A percentile compares a stretch with the other conserved stretches of the same genome.
Evolutionary conservation across 2,888 invertebrate genomes (phyloP).

Genomic region (Taenaris catops): DNA sequence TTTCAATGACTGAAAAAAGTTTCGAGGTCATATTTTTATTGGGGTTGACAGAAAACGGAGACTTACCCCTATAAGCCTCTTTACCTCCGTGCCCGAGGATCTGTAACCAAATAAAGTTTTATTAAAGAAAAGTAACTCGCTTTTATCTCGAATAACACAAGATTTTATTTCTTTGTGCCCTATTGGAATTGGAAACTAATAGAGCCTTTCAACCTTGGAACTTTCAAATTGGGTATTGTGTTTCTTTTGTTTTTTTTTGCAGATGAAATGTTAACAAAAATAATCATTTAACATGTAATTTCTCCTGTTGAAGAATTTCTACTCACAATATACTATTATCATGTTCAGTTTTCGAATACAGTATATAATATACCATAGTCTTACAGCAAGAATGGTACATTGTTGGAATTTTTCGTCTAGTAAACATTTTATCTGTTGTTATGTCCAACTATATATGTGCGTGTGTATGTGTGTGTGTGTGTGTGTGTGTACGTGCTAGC

Average conservation of each 20-base stretch:
- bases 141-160: slow-evolving; percentile 41
- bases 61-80: slow-evolving; percentile 43
- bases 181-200: slow-evolving; percentile 22
- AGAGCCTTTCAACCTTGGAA: slow-evolving; percentile 19
- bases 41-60: slow-evolving; percentile 33
- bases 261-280: no score
- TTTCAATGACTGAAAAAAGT: slow-evolving; percentile 27
- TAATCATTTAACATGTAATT: no score
- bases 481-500: no score
- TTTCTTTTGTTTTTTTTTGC: not conserved
- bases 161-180: slow-evolving; percentile 47
- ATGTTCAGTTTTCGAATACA: no score
- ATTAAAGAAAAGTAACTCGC: slow-evolving; percentile 49
- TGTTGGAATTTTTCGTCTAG: no score
- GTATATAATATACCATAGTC: no score
- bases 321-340: no score
- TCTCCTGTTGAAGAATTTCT: no score
- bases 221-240: slow-evolving; percentile 14
- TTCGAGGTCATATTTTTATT: slow-evolving; percentile 33
- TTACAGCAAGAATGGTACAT: no score
- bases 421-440: no score
- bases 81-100: slow-evolving; percentile 38
- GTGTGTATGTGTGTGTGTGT: no score
- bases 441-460: no score
- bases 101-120: slow-evolving; percentile 50